Evolutionary conservation across 1,140 invertebrate species (phyloP), one percentile per base, ranked within the genome.

Genomic region (Drosophila arawakana): DNA sequence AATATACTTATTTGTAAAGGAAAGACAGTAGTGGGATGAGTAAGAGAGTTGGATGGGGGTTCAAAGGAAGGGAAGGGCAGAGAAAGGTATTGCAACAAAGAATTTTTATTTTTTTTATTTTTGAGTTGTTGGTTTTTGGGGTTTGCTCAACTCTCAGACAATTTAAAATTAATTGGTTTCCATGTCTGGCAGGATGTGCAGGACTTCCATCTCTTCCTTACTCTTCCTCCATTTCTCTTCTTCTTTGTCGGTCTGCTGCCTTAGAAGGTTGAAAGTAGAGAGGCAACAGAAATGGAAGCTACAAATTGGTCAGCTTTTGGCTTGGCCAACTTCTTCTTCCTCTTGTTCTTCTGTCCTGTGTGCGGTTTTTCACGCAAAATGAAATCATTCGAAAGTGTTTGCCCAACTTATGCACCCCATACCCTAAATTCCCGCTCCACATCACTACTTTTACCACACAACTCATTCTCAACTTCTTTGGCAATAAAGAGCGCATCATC

Each of bases 131-230:
- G 50, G 65, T 54, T 62, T 74, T 62, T 63, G 13, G 43, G 72
- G 66, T 55, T 74, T 70, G 58, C 72, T 69, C 66, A 70, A 70
- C 66, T 69, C 72, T 74, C 72, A 81, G 85, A 86, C 84, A 88
- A 88, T 89, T 88, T 88, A 88, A 88, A 88, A 88, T 88, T 88
- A 88, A 88, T 88, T 88, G 84, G 80, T 88, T 88, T 89, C 84
- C 73, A 89, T 89, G 83, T 84, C 74, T 62, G 57, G 37, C 39
- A 57, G 54, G 54, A 73, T 68, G 66, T 68, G 58, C 67, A 70
- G 9, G 39, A 68, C 41, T 39, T 44, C 37, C 58, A 63, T 15
- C n/a, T 39, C 37, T 55, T 9, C 49, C 54, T 44, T n/a, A 5
- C 25, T 30, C 25, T 30, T 6, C 3, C 25, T 30, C 25, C 6